Percentiles rank a stretch among this genome's conserved stretches.
Conservation (phyloP, 2,113 vertebrate species). For the Daubentonia madagascariensis region DNA sequence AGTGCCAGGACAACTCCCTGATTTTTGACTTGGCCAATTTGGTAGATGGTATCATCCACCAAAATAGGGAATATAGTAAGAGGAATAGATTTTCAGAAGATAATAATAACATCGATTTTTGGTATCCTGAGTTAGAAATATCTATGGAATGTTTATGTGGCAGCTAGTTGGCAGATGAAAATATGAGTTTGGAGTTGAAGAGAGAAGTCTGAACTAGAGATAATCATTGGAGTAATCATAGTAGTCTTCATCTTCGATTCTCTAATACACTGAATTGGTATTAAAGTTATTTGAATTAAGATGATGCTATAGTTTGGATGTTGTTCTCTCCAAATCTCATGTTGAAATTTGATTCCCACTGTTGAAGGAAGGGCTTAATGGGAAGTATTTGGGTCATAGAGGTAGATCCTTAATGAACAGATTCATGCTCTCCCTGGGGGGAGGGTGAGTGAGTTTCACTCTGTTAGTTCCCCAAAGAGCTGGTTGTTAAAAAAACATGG, state of each 20-base stretch:
- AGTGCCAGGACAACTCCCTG: background rate
- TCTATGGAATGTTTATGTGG: background rate
- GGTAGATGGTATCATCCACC: background rate
- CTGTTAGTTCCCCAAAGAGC: background rate
- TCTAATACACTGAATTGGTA: background rate
- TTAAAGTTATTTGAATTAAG: background rate
- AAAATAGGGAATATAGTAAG: background rate
- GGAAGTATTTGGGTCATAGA: background rate
- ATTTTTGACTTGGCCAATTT: slow-evolving; percentile 2
- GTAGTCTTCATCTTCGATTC: background rate
- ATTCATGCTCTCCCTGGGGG: background rate
- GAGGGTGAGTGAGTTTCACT: background rate
- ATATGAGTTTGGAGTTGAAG: background rate
- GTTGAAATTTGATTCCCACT: background rate
- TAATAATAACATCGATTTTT: background rate
- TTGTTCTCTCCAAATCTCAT: background rate
- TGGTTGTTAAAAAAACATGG: background rate
- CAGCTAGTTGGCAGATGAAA: background rate
- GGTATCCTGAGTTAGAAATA: background rate
- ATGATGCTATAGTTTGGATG: background rate
- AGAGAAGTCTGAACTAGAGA: background rate
- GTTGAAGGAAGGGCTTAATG: background rate
- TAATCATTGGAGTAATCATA: background rate
- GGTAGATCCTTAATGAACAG: background rate
- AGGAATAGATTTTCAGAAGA: background rate